Conservation (phyloP, 2,888 invertebrate species). For the Cryptophagus acutangulus region DNA sequence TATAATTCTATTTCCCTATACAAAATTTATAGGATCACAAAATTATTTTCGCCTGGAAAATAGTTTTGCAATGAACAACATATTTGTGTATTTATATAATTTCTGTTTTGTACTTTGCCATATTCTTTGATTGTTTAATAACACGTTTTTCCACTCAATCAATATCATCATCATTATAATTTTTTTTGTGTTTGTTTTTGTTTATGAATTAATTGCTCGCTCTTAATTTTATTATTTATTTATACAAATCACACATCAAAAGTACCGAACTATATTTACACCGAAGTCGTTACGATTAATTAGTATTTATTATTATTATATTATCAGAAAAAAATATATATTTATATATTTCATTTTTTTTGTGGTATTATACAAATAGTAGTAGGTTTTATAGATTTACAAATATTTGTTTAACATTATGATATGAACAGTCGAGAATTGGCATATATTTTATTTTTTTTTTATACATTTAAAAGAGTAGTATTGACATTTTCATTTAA, state of each 20-base stretch:
- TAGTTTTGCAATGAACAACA: too few species aligned
- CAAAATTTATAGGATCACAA: too few species aligned
- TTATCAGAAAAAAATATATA: too few species aligned
- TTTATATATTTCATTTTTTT: too few species aligned
- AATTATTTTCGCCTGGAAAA: too few species aligned
- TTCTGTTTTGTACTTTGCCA: too few species aligned
- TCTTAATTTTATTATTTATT: conserved; percentile 1
- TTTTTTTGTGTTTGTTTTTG: conserved; percentile 14
- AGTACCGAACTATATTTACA: conserved; percentile 42
- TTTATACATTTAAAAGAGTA: conserved; percentile 17
- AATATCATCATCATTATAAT: neutral
- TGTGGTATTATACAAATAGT: conserved; percentile 33
- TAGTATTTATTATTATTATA: too few species aligned
- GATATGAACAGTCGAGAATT: conserved; percentile 29
- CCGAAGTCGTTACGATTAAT: conserved; percentile 34
- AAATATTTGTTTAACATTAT: conserved; percentile 20
- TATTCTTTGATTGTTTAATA: too few species aligned
- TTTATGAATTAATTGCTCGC: neutral
- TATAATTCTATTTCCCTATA: too few species aligned
- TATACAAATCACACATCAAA: conserved; percentile 28
- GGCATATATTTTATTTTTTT: conserved; percentile 3
- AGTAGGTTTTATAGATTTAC: conserved; percentile 7
- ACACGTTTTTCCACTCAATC: neutral
- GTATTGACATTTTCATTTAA: conserved; percentile 28
- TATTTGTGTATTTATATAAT: too few species aligned